Conservation (phyloP, 2,113 vertebrate genomes). For the Toxotes jaculatrix region DNA sequence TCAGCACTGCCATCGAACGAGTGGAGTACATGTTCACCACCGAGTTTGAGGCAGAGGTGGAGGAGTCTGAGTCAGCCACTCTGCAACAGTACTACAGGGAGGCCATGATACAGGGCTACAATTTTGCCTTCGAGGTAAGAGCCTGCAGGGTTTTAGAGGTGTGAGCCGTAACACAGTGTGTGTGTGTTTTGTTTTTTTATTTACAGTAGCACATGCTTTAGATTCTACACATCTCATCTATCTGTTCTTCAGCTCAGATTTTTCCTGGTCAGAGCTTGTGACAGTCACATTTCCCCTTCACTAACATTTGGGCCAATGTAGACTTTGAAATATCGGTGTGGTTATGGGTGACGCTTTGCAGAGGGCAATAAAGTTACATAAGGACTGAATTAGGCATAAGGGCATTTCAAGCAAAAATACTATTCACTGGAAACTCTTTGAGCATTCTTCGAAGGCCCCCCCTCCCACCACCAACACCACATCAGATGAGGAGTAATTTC, state of each 20-base stretch:
- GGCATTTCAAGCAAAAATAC: too few species aligned
- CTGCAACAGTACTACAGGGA: conserved; percentile 97
- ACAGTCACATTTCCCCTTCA: background rate
- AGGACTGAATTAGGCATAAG: background rate
- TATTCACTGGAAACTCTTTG: too few species aligned
- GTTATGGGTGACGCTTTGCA: background rate
- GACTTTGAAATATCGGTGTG: background rate
- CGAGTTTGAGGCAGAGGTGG: conserved; percentile 93
- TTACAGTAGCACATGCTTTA: background rate
- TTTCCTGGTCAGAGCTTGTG: background rate
- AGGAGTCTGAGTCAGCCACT: conserved; percentile 92
- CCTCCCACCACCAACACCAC: too few species aligned
- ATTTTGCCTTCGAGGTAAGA: conserved; percentile 98
- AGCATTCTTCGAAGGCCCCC: too few species aligned
- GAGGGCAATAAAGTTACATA: background rate
- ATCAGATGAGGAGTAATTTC: too few species aligned
- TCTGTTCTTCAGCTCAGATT: background rate
- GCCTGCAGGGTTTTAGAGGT: background rate
- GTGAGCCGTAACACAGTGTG: background rate
- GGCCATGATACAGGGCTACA: conserved; percentile 98
- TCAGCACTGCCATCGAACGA: conserved; percentile 92
- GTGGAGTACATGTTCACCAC: conserved; percentile 96
- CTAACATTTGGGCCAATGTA: background rate
- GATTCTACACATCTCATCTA: background rate
- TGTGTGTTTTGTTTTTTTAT: too few species aligned